Percentiles rank a stretch among this genome's conserved stretches.
Evolutionary conservation across 2,113 vertebrate genomes (phyloP).

Genomic region (Orcinus orca): DNA sequence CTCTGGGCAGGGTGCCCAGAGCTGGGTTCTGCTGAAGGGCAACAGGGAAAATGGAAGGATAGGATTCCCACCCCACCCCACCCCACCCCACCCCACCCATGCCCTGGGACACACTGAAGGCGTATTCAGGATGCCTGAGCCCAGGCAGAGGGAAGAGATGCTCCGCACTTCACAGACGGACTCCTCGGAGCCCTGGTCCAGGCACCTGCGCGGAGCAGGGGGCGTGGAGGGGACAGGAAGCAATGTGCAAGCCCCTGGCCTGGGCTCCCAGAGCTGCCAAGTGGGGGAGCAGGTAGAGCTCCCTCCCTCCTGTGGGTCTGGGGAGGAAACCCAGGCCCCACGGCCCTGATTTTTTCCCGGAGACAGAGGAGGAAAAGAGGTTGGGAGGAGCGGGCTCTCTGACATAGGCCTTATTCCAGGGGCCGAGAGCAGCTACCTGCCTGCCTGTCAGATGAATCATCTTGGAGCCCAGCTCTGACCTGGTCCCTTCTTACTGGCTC

Average conservation of each 20-base stretch:
- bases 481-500: neutral
- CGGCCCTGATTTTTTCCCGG: neutral
- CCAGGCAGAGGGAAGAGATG: neutral
- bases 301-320: neutral
- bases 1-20: conserved; percentile 60
- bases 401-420: neutral
- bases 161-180: neutral
- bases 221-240: neutral
- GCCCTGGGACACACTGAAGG: neutral
- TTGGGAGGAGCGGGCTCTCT: neutral
- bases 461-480: neutral
- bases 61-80: neutral
- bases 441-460: neutral
- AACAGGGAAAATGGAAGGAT: neutral
- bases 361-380: neutral
- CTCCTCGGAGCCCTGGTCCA: neutral
- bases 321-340: neutral
- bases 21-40: conserved; percentile 27
- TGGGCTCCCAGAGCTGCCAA: neutral
- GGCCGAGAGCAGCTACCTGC: neutral
- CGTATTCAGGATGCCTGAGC: neutral
- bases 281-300: neutral
- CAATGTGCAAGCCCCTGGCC: accelerated
- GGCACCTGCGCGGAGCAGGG: neutral
- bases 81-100: too few relatives aligned